Base-by-base conservation (phyloP, 2,888 invertebrate genomes). In the Netelia inedita region DNA sequence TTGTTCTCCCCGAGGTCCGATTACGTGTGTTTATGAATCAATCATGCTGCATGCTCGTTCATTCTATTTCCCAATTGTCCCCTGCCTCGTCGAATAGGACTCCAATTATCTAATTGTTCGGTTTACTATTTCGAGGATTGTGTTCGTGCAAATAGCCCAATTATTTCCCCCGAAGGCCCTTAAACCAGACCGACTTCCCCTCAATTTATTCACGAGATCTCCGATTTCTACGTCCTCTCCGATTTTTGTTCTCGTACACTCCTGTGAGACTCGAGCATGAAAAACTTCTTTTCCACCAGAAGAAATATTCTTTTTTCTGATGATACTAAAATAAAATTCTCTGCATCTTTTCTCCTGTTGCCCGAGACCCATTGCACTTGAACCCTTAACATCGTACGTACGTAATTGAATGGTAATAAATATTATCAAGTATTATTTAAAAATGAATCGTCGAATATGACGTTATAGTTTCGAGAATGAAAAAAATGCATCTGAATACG, bases 21-120 rank as follows among this genome's bases (percentile, higher is more conserved):
- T 73, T 68, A 73, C 63, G 55, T 57, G 68, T 78, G 53, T 57
- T 59, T 10, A 57, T 57, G 19, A 76, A 57, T 74, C 46, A 69
- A 79, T 82, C 65, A 59, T 71, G 61, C 35, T 50, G 80, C 83
- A 81, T 79, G 81, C 66, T 80, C 53, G 75, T 65, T n/a, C 55
- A 65, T 53, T 57, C 28, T 59, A 35, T 73, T 63, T 23, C 23
- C 72, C 23, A 73, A 46, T 50, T 69, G 63, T 84, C n/a, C 35
- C 63, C 23, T 55, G 41, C 23, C 19, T n/a, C 57, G 9, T 74
- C 35, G 43, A 73, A 81, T 68, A 41, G 16, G 21, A 69, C 35
- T 73, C 57, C 8, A 74, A 69, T 69, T 79, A 63, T 65, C 65
- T 79, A 53, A 85, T 78, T 71, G 59, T 75, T 66, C 14, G 11